Evolutionary conservation across 2,113 vertebrate genomes (phyloP).

Genomic region (Ceyx melanurus): DNA sequence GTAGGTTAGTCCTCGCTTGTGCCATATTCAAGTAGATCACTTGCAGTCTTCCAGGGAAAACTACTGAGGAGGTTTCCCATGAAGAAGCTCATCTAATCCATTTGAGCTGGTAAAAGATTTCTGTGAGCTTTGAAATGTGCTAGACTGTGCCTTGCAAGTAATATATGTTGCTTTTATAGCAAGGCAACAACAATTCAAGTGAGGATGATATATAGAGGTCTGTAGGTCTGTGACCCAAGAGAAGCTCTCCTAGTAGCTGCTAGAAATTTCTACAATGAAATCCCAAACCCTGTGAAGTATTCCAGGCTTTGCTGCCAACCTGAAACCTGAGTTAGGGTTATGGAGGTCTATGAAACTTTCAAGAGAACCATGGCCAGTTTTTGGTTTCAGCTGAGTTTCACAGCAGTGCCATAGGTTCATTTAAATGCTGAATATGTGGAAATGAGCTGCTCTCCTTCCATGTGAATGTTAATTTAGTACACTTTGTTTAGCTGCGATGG

Average conservation of each 20-base stretch:
- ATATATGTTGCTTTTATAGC: not conserved
- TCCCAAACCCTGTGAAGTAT: constrained; percentile 19
- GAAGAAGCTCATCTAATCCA: constrained; percentile 4
- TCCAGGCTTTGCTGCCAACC: constrained; percentile 21
- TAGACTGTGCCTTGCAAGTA: not conserved
- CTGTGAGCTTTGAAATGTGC: not conserved
- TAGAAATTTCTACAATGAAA: constrained; percentile 22
- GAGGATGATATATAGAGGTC: not conserved
- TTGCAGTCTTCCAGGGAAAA: not conserved
- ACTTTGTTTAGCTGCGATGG: constrained; percentile 64
- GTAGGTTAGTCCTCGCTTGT: not conserved
- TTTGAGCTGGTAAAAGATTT: constrained; percentile 8
- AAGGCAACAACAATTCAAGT: not conserved
- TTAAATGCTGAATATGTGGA: constrained; percentile 46
- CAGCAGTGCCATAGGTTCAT: constrained; percentile 13
- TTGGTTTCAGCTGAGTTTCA: constrained; percentile 40
- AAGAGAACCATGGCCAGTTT: constrained; percentile 36
- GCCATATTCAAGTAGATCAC: not conserved
- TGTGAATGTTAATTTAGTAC: constrained; percentile 55
- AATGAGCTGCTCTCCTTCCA: constrained; percentile 32
- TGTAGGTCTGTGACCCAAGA: not conserved
- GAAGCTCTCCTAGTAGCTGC: not conserved
- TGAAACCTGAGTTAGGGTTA: constrained; percentile 46
- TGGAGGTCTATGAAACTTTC: constrained; percentile 48
- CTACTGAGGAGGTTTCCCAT: not conserved